Percentiles rank a stretch among this genome's conserved stretches.
Conservation (phyloP, 2,797 vertebrate genomes). For the Salmo trutta region DNA sequence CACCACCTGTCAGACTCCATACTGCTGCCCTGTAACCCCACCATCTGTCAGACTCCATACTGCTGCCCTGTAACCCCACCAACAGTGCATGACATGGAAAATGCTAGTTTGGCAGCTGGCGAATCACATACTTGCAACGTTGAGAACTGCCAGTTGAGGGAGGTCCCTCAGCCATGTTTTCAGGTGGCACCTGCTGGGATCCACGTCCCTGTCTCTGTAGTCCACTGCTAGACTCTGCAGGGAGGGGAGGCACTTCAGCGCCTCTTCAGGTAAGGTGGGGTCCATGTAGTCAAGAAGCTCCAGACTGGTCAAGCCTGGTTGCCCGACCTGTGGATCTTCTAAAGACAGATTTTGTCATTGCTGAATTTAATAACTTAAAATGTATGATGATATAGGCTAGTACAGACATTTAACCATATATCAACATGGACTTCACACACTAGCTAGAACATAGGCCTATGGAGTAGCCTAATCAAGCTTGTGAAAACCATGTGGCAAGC, state of each 20-base stretch:
- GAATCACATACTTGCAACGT: slow-evolving; percentile 24
- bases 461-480: background rate
- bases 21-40: too few relatives aligned
- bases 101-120: too few relatives aligned
- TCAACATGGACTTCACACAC: background rate
- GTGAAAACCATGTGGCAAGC: background rate
- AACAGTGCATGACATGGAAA: background rate
- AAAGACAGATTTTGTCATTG: background rate
- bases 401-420: background rate
- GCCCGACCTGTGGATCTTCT: background rate
- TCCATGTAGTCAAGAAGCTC: slow-evolving; percentile 57
- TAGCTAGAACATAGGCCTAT: background rate
- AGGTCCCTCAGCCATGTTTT: slow-evolving; percentile 47
- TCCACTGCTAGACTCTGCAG: slow-evolving; percentile 44
- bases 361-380: background rate
- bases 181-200: slow-evolving; percentile 16
- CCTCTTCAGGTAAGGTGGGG: slow-evolving; percentile 45
- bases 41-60: too few relatives aligned
- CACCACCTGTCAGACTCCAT: too few relatives aligned
- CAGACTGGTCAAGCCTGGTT: slow-evolving; percentile 41
- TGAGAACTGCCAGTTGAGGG: slow-evolving; percentile 43
- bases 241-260: slow-evolving; percentile 40
- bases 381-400: background rate
- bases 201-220: slow-evolving; percentile 24
- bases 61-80: too few relatives aligned